A percentile compares a stretch with the other conserved stretches of the same genome.
Conservation (phyloP, 2,888 invertebrate species). For the Tetropium fuscum region DNA sequence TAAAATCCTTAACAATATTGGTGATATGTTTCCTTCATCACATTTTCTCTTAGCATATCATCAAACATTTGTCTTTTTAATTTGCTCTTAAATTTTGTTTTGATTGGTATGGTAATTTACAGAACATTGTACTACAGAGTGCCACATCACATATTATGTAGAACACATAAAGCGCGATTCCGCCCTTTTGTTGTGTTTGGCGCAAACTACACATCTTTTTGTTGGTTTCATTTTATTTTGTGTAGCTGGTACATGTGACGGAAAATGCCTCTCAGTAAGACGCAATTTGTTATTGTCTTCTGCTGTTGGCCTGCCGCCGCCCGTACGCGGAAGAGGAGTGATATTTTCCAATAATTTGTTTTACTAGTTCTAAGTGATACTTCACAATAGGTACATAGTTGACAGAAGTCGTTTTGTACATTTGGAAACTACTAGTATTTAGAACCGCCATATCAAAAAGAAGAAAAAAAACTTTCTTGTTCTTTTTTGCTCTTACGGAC, state of each 20-base stretch:
- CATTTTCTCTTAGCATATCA: background rate
- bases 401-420: background rate
- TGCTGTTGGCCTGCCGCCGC: constrained; percentile 3
- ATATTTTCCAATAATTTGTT: constrained; percentile 7
- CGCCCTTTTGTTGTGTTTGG: no score
- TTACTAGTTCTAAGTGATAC: background rate
- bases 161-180: no score
- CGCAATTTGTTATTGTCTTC: background rate
- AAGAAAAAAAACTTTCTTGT: constrained; percentile 13
- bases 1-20: background rate
- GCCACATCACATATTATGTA: no score
- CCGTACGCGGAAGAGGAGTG: constrained; percentile 1
- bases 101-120: no score
- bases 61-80: background rate
- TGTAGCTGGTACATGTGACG: no score
- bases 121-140: no score
- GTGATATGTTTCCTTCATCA: background rate
- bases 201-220: no score
- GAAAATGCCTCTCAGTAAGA: constrained; percentile 7
- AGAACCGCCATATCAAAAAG: constrained; percentile 14
- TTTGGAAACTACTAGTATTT: background rate
- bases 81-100: background rate
- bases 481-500: constrained; percentile 8
- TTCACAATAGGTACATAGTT: background rate
- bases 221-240: no score